Base-by-base conservation (phyloP, 2,113 vertebrate species). In the Lophotis ruficrista region DNA sequence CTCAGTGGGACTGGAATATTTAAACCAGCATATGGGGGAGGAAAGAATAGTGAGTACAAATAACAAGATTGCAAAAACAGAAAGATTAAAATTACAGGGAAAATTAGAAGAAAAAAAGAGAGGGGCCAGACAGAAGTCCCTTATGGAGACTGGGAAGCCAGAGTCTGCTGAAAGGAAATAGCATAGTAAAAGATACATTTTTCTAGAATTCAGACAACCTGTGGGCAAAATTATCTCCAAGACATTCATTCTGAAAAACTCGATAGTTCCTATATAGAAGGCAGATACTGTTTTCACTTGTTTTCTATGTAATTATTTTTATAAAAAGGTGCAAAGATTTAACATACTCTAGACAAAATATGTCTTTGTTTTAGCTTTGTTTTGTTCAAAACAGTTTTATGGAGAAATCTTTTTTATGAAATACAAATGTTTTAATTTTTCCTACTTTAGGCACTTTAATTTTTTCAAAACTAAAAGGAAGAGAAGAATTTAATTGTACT, bases 1-100 rank as follows among this genome's bases (percentile, higher is more conserved):
- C 90, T 88, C 82, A 90, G 82, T 88, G 90, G 92, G 71, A 88
- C 64, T 80, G 68, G 82, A 96, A 83, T 88, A 83, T 64, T 70
- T 80, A 95, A 95, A 88, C 76, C 41, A 77, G 43, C 0, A 2
- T 92, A 92, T 83, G 87, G 91, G 62, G 82, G 90, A 90, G 85
- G 87, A 92, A 77, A 58, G 70, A 94, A 83, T 79, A 95, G 90
- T 73, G 60, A 96, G 75, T 81, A 93, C 87, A 93, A 95, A 92
- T 86, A 90, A 58, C 54, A 90, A 86, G 68, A 93, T 22, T 77
- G 75, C 79, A 89, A 92, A 97, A 95, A 66, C 80, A 83, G 88
- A 83, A 93, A 92, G 51, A 75, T 64, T 27, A 88, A 93, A 45
- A 81, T 95, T 77, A 70, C 21, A 48, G 50, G 47, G 79, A 54